Evolutionary conservation across 2,888 invertebrate species (phyloP), one percentile per base, ranked within the genome.

Genomic region (Lamproptera curius): DNA sequence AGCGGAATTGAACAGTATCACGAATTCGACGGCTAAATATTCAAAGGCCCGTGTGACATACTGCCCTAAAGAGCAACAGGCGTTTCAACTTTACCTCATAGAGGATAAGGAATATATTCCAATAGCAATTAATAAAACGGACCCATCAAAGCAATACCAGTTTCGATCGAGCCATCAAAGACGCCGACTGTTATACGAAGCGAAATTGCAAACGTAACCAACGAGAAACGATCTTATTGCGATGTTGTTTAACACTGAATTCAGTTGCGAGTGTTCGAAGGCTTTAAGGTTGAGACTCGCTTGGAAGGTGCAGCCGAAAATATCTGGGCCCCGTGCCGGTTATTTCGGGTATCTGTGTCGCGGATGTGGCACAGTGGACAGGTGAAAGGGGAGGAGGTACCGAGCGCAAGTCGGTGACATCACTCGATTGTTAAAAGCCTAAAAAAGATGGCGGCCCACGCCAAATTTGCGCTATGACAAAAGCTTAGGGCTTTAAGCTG

Each of bases 291-390:
- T 46, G 48, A 50, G 52, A 63, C 56, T 70, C 14, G 55, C 39
- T 3, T 44, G 43, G 4, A 28, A 10, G 44, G 44, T 58, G 51
- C 40, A 40, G 46, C 54, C 78, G 69, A 69, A 78, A 81, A 78
- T 73, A 80, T 78, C 67, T 81, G 69, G 81, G 78, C 67, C 65
- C 62, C 69, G 75, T 76, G 81, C 77, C 79, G 81, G 76, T 81
- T 73, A 78, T 74, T 76, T 77, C 74, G 70, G 73, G 76, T 76
- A 83, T 83, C 74, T 84, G 67, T 75, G 82, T 56, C 84, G 65
- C 63, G 62, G 69, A 84, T 70, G 80, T 82, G 61, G 79, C 67
- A 52, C 71, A 61, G 59, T 56, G 61, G 63, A 62, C 54, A 52
- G 56, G 56, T 54, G 67, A 43, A 46, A 51, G 50, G 55, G 47